Percentiles rank a stretch among this genome's conserved stretches.
phyloP scores from a whole-genome alignment of 2,888 invertebrate species.

The Scrobipalpa costella region DNA sequence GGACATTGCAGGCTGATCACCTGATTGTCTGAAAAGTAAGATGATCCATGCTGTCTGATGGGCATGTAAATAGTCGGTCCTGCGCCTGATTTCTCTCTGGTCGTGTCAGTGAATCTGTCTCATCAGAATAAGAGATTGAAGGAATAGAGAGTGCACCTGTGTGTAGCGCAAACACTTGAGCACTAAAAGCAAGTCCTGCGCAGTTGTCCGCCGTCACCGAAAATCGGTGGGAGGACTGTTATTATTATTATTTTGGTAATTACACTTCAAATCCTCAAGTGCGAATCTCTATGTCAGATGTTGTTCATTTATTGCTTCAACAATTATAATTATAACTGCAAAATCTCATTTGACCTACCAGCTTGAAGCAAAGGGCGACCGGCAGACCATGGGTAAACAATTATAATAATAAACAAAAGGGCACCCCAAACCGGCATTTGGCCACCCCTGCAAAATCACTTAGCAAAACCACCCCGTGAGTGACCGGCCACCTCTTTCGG shows the following conservation, averaged over 20 bases:
- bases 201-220: too few species aligned
- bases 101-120: too few species aligned
- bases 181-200: too few species aligned
- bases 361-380: conserved; percentile 2
- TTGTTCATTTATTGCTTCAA: conserved; percentile 21
- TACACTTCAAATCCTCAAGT: not conserved
- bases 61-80: too few species aligned
- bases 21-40: too few species aligned
- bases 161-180: too few species aligned
- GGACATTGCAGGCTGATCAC: too few species aligned
- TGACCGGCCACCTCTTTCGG: conserved; percentile 41
- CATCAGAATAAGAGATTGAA: too few species aligned
- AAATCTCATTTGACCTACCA: conserved; percentile 13
- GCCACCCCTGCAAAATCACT: conserved; percentile 58
- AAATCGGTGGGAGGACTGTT: too few species aligned
- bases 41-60: too few species aligned
- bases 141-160: too few species aligned
- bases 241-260: not conserved
- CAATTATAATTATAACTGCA: not conserved
- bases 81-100: too few species aligned
- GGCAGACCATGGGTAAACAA: conserved; percentile 34
- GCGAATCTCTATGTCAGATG: not conserved
- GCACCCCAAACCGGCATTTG: conserved; percentile 40
- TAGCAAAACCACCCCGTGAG: conserved; percentile 59
- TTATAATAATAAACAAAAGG: conserved; percentile 45